Conservation (phyloP, 2,113 vertebrate genomes). For the Felis chaus region DNA sequence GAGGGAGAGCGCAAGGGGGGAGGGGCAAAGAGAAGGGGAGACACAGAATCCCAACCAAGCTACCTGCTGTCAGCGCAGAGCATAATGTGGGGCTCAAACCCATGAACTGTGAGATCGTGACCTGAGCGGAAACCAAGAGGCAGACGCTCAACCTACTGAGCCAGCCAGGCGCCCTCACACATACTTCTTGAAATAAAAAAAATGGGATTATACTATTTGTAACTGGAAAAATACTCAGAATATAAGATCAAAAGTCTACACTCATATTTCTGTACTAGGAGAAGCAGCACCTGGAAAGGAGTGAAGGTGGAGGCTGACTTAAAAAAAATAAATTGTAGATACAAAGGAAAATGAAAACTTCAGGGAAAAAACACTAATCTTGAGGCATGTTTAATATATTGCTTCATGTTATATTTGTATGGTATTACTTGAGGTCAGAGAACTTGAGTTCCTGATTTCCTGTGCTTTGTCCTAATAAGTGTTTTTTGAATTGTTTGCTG, state of each 20-base stretch:
- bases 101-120: too few relatives aligned
- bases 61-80: too few relatives aligned
- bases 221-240: neutral
- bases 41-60: too few relatives aligned
- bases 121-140: too few relatives aligned
- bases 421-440: neutral
- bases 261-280: constrained; percentile 23
- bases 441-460: constrained; percentile 12
- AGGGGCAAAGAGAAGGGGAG: too few relatives aligned
- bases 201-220: neutral
- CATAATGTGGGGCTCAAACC: too few relatives aligned
- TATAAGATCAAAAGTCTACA: neutral
- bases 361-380: neutral
- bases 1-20: too few relatives aligned
- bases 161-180: too few relatives aligned
- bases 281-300: neutral
- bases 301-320: neutral
- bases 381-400: neutral
- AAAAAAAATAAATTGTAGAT: neutral
- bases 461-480: neutral
- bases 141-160: too few relatives aligned
- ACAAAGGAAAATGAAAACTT: neutral
- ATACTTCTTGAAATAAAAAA: neutral
- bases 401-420: neutral
- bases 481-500: neutral